Evolutionary conservation across 2,113 vertebrate species (phyloP), one percentile per base, ranked within the genome.

Genomic region (Thinocorus orbignyianus): DNA sequence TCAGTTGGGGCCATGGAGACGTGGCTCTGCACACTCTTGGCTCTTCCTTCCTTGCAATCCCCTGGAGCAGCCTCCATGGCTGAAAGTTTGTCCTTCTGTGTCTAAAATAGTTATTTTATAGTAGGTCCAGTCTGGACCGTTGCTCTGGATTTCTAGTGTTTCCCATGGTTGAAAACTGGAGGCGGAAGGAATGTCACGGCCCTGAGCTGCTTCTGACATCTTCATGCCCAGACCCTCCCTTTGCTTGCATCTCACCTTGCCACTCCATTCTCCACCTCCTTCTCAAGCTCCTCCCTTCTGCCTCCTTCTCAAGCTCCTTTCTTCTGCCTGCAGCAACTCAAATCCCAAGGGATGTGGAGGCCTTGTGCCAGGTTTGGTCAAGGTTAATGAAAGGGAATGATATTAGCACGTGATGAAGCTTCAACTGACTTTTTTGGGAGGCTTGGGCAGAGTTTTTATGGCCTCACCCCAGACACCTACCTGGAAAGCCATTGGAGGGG

Each of bases 121-220:
- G 9, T n/a, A 35, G 17, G n/a, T 51, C 39, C 54, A 60, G 18
- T 26, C 57, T 61, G 41, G 31, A 5, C 46, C 2, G 0, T 69
- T 65, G n/a, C 3, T 88, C 31, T 7, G 42, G 31, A 44, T 17
- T 88, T 86, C 57, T 39, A 51, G 9, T 0, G 0, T 65, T 95
- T 90, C n/a, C 41, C 19, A 49, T 1, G 3, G 14, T 35, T 65
- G 55, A 83, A 90, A 83, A 6, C 14, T 46, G 37, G 30, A 51
- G 16, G 22, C 6, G 19, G 33, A 55, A 61, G 25, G 41, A 51
- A 11, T 2, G 1, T 26, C 0, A 0, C 17, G 37, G 7, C 15
- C 46, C 10, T 1, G 10, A 51, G 51, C 13, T 4, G 8, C 16
- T 51, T 37, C 35, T 9, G 16, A 37, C 7, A 7, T n/a, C 33